Evolutionary conservation across 1,140 invertebrate species (phyloP).

Genomic region (Belonocnema kinseyi): DNA sequence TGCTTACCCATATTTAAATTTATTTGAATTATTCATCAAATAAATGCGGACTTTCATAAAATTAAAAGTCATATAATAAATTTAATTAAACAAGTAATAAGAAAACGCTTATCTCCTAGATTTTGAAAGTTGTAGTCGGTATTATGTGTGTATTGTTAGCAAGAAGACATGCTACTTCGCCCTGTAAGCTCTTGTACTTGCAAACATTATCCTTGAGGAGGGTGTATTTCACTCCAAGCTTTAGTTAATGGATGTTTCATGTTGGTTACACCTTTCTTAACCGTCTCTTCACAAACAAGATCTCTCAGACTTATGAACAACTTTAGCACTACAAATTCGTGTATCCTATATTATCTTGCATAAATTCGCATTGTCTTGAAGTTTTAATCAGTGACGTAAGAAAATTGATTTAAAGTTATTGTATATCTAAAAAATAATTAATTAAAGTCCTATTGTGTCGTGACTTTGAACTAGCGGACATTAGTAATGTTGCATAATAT

Average conservation of each 20-base stretch:
- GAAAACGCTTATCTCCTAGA: no score
- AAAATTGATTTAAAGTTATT: neutral
- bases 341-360: neutral
- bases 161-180: neutral
- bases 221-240: neutral
- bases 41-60: no score
- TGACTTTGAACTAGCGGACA: no score
- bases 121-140: neutral
- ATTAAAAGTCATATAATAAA: no score
- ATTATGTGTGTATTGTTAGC: neutral
- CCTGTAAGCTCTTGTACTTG: slow-evolving; percentile 4
- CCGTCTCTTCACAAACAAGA: neutral
- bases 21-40: no score
- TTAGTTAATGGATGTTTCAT: slow-evolving; percentile 26
- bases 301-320: neutral
- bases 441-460: no score
- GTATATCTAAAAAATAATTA: no score
- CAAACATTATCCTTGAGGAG: neutral
- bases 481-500: no score
- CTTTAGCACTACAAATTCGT: neutral
- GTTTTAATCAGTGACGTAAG: neutral
- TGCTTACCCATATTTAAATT: no score
- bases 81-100: no score
- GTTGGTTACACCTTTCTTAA: slow-evolving; percentile 8
- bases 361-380: neutral